Evolutionary conservation across 2,888 invertebrate species (phyloP), one percentile per base, ranked within the genome.

Genomic region (Neoascia interrupta): DNA sequence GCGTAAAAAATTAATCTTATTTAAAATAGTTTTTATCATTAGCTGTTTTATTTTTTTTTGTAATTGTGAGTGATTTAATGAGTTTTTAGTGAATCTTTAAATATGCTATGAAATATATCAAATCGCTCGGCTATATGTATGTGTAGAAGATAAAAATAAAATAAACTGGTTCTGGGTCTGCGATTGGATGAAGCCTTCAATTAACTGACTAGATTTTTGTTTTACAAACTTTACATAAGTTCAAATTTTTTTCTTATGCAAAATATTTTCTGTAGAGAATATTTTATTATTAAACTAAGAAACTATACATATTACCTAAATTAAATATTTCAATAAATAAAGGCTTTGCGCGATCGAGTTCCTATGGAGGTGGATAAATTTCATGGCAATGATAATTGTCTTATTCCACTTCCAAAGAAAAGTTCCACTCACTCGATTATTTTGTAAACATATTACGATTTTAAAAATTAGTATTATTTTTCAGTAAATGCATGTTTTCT

Each of bases 1-100:
- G 72, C 73, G 72, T 79, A 79, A 56, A 72, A 72, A 79, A 47
- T 69, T 60, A 72, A 73, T n/a, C 56, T 61, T 75, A 69, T 43
- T 61, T 61, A 56, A 73, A 66, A 37, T 61, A 47, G 41, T 56
- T 26, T 54, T 47, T 47, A 60, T 47, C 72, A 34, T 13, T 43
- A 61, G 73, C 60, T 66, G 60, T 15, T 49, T 56, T 60, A 26
- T 41, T 34, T 10, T 47, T 43, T 43, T 15, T 63, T 37, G 64
- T 63, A 70, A 58, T 66, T 60, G 60, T 58, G 21, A 54, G 41
- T 72, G 51, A 54, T 41, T 75, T 58, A 70, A 41, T 53, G 28
- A 47, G 64, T 70, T 63, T 47, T 8, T 41, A 43, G 37, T 47
- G 51, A 70, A 60, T 26, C 53, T 54, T 37, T 37, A 28, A 69